Percentiles rank a stretch among this genome's conserved stretches.
phyloP scores from a whole-genome alignment of 2,797 vertebrate genomes.

The Poecilia velifera region DNA sequence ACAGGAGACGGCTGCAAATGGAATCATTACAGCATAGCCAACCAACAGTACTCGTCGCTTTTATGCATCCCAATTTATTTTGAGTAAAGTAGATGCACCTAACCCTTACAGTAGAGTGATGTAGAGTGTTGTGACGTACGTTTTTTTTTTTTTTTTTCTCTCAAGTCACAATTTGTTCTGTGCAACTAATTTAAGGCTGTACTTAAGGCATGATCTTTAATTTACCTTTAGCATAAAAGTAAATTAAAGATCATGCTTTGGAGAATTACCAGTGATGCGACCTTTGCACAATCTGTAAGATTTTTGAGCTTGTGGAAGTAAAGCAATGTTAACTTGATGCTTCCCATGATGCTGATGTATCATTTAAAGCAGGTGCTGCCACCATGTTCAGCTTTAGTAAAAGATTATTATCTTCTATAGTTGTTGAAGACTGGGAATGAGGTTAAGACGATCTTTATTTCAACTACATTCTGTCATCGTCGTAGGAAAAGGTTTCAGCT shows the following conservation, averaged over 20 bases:
- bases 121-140: neutral
- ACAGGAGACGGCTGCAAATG: conserved; percentile 5
- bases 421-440: neutral
- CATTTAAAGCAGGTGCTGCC: neutral
- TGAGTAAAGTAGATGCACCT: neutral
- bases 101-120: neutral
- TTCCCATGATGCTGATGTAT: neutral
- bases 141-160: neutral
- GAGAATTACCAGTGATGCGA: neutral
- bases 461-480: neutral
- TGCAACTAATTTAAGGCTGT: too few relatives aligned
- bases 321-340: neutral
- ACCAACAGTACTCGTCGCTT: neutral
- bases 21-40: neutral
- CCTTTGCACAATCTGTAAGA: neutral
- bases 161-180: neutral
- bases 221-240: neutral
- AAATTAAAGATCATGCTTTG: neutral
- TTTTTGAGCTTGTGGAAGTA: neutral
- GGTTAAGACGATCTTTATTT: neutral
- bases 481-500: neutral
- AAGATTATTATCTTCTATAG: neutral
- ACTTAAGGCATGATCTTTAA: too few relatives aligned
- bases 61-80: neutral
- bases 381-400: neutral